Conservation (phyloP, 1,140 invertebrate species). For the Ostrea edulis region DNA sequence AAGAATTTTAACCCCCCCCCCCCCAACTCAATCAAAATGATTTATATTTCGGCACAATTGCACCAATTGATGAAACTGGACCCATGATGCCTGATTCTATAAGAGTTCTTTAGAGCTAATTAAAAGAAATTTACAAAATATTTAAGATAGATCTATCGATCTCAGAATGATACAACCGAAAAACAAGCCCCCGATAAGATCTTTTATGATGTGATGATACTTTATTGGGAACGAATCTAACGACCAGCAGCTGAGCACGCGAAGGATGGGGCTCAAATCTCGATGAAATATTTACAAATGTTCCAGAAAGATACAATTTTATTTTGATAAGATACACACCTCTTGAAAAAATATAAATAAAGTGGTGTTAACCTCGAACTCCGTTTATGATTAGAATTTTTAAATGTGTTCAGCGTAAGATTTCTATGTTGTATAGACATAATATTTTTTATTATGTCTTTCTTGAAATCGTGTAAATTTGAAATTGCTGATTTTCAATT, state of each 20-base stretch:
- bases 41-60: no score
- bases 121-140: background rate
- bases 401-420: no score
- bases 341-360: background rate
- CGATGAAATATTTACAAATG: conserved; percentile 24
- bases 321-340: conserved; percentile 22
- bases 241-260: background rate
- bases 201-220: background rate
- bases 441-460: no score
- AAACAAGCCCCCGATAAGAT: background rate
- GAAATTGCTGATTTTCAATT: no score
- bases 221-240: background rate
- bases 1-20: background rate
- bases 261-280: background rate
- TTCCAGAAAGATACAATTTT: background rate
- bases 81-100: no score
- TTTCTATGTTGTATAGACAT: no score
- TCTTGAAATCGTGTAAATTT: no score
- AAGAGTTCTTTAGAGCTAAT: background rate
- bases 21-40: background rate
- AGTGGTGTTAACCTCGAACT: no score
- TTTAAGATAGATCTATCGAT: background rate
- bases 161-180: background rate
- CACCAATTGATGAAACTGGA: no score
- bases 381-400: no score